Conservation (phyloP, 2,113 vertebrate genomes). For the Eira barbara region DNA sequence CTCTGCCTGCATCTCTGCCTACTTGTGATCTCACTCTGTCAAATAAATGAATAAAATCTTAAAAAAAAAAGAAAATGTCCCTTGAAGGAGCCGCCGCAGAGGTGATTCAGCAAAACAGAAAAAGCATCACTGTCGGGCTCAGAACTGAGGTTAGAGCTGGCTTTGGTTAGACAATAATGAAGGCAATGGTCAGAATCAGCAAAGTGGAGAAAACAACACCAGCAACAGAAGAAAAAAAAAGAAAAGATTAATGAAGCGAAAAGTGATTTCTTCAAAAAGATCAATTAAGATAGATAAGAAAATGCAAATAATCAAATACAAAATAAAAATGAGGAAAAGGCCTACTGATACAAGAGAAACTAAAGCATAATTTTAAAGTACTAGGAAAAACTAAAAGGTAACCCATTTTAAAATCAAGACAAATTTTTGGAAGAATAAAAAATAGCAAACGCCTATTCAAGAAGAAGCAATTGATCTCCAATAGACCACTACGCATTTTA, state of each 20-base stretch:
- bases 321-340: background rate
- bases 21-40: no score
- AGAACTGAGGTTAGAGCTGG: background rate
- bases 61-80: no score
- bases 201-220: background rate
- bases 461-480: background rate
- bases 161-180: background rate
- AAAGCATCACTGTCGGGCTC: no score
- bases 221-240: background rate
- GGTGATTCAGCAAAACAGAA: background rate
- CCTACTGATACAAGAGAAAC: background rate
- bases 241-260: background rate
- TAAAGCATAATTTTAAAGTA: background rate
- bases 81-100: background rate
- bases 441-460: background rate
- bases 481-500: background rate
- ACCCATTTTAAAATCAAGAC: background rate
- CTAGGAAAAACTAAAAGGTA: background rate
- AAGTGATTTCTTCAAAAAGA: background rate
- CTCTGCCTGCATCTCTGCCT: no score
- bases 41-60: no score
- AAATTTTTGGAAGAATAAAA: background rate
- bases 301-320: background rate
- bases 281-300: background rate
- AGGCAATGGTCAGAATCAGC: background rate